phyloP scores from a whole-genome alignment of 2,113 vertebrate genomes.

The Alethe diademata region DNA sequence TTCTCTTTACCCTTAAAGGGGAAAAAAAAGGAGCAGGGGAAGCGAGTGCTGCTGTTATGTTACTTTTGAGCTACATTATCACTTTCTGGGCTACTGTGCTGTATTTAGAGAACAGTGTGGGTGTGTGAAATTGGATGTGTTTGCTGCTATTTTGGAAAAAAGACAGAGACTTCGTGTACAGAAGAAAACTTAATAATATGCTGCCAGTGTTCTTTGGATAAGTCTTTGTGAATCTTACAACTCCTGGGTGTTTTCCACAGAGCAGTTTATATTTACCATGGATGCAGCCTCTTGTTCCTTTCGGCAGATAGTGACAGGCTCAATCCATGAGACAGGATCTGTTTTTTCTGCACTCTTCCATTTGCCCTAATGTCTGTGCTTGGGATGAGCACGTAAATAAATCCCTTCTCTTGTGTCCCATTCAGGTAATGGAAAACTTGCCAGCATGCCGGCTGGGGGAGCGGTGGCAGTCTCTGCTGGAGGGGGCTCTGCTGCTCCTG shows the following conservation, averaged over 20 bases:
- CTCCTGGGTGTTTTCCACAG: background rate
- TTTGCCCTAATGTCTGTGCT: background rate
- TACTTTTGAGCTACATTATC: background rate
- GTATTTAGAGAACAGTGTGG: background rate
- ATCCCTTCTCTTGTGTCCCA: background rate
- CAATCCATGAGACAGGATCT: background rate
- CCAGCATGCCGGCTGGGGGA: constrained; percentile 88
- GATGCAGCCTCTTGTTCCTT: background rate
- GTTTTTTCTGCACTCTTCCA: background rate
- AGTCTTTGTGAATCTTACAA: background rate
- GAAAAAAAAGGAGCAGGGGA: fast-evolving
- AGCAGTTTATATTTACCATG: background rate
- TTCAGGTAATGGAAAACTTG: constrained; percentile 88
- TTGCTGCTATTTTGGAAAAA: background rate
- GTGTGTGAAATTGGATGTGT: background rate
- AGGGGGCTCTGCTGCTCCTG: constrained; percentile 81
- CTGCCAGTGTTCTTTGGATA: background rate
- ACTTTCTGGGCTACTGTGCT: background rate
- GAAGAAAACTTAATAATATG: background rate
- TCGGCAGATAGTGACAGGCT: background rate
- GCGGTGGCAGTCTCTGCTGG: constrained; percentile 82
- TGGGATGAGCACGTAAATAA: background rate
- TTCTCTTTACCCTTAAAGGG: background rate
- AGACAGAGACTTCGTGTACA: background rate
- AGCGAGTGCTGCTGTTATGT: background rate